These are phyloP conservation scores for Drosophila athabasca DNA, from an alignment of 1,140 invertebrate species.

Conservation along the genomic window DNA sequence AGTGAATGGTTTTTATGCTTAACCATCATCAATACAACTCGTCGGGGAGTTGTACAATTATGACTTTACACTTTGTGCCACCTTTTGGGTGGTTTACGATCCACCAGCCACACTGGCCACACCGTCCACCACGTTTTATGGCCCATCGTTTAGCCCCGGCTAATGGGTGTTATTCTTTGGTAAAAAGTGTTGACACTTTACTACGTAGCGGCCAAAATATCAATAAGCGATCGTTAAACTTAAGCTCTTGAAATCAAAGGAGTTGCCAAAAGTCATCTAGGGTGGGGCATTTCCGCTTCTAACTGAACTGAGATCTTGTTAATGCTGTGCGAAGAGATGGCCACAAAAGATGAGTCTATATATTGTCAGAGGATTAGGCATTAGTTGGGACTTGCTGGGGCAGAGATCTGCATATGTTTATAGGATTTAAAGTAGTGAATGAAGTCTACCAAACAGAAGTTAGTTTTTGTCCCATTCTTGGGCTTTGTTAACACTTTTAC, in stretches of 20 bases:
- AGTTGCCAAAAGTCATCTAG: slow-evolving; percentile 44
- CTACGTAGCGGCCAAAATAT: slow-evolving; percentile 34
- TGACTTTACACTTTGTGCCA: slow-evolving; percentile 60
- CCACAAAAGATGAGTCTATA: slow-evolving; percentile 46
- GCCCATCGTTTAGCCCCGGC: slow-evolving; percentile 51
- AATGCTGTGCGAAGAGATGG: slow-evolving; percentile 56
- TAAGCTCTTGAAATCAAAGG: slow-evolving; percentile 29
- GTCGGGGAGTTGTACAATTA: slow-evolving; percentile 51
- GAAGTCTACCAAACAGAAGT: slow-evolving; percentile 30
- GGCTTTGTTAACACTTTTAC: slow-evolving; percentile 29
- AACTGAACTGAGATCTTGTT: slow-evolving; percentile 39
- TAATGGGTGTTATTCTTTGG: slow-evolving; percentile 41
- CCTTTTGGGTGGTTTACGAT: slow-evolving; percentile 72
- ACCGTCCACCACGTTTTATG: slow-evolving; percentile 39
- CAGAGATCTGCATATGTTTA: slow-evolving; percentile 41
- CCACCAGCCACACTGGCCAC: slow-evolving; percentile 2
- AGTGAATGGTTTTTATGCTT: slow-evolving; percentile 78
- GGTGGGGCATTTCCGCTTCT: slow-evolving; percentile 64
- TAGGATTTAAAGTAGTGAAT: slow-evolving; percentile 33
- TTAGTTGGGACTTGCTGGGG: slow-evolving; percentile 44
- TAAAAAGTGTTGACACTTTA: slow-evolving; percentile 73
- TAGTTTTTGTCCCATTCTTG: slow-evolving; percentile 2
- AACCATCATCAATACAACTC: slow-evolving; percentile 51
- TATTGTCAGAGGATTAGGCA: slow-evolving; percentile 58
- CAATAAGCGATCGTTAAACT: slow-evolving; percentile 68